These are phyloP conservation scores for Enteromius anoplus DNA, from an alignment of 2,797 vertebrate species.

Conservation along the genomic window DNA sequence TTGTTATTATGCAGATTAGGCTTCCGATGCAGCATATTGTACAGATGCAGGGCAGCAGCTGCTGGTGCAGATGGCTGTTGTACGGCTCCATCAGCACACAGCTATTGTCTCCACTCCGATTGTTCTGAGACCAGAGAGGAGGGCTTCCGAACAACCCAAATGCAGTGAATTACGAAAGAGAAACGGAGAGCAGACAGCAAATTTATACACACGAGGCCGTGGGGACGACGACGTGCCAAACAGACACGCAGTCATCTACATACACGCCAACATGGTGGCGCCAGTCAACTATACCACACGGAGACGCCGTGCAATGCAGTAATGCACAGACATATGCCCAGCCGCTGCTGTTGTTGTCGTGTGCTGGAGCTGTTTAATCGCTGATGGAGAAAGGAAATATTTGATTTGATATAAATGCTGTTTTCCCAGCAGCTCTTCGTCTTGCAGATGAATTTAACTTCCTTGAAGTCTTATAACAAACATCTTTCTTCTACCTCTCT, in stretches of 20 bases:
- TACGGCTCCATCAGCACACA: constrained; percentile 99
- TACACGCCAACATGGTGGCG: constrained; percentile 74
- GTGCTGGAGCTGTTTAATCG: constrained; percentile 38
- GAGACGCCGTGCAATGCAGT: constrained; percentile 81
- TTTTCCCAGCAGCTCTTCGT: constrained; percentile 35
- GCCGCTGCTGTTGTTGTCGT: constrained; percentile 59
- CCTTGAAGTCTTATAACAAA: constrained; percentile 36
- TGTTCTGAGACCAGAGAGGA: constrained; percentile 88
- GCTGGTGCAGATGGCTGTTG: constrained; percentile 99
- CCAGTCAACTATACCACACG: constrained; percentile 81
- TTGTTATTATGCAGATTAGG: constrained; percentile 99
- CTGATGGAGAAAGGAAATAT: constrained; percentile 59
- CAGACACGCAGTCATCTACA: constrained; percentile 74
- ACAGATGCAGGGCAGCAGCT: constrained; percentile 99
- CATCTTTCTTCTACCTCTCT: constrained; percentile 6
- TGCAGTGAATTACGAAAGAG: constrained; percentile 86
- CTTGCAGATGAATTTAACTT: constrained; percentile 49
- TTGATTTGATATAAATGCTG: constrained; percentile 42
- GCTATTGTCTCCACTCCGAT: constrained; percentile 99
- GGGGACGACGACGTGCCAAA: constrained; percentile 76
- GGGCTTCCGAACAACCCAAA: constrained; percentile 89
- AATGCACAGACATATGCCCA: constrained; percentile 83
- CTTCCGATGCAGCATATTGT: constrained; percentile 99
- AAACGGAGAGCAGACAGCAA: constrained; percentile 81
- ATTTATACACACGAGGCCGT: constrained; percentile 85